phyloP scores from a whole-genome alignment of 2,797 vertebrate genomes.

The Danio kyathit region DNA sequence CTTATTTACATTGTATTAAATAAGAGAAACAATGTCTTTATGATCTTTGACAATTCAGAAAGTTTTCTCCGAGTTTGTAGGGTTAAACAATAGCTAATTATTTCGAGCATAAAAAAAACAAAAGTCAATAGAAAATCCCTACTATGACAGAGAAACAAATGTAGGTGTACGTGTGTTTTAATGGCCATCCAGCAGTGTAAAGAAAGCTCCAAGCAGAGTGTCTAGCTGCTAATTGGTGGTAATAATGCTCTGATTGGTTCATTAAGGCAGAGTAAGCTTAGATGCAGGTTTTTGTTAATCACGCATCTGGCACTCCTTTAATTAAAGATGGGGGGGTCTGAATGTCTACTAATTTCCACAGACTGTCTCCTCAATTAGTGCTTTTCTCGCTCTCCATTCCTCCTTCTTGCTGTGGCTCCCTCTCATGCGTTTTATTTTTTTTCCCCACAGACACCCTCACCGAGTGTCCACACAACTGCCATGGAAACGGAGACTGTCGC shows the following conservation, averaged over 20 bases:
- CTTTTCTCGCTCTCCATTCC: constrained; percentile 16
- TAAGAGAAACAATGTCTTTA: not conserved
- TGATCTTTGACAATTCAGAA: not conserved
- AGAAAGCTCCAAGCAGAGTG: constrained; percentile 48
- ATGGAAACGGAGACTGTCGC: constrained; percentile 98
- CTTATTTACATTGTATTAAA: not conserved
- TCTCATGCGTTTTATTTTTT: constrained; percentile 27
- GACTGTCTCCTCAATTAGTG: constrained; percentile 68
- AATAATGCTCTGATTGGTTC: constrained; percentile 75
- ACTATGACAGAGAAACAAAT: constrained; percentile 11
- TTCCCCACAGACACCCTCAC: constrained; percentile 89
- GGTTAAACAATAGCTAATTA: not conserved
- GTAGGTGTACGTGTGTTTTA: constrained; percentile 48
- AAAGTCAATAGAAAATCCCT: constrained; percentile 1
- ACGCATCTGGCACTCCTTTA: constrained; percentile 66
- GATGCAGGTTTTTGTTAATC: constrained; percentile 60
- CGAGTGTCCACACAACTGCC: constrained; percentile 98
- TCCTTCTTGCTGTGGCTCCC: constrained; percentile 19
- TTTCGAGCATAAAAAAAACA: not conserved
- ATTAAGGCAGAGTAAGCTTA: constrained; percentile 58
- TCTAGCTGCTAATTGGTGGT: constrained; percentile 70
- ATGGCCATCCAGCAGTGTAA: constrained; percentile 49
- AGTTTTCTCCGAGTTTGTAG: not conserved
- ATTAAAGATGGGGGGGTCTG: constrained; percentile 61
- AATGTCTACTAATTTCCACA: constrained; percentile 59